Evolutionary conservation across 2,113 vertebrate species (phyloP).

Genomic region (Pelobates fuscus): DNA sequence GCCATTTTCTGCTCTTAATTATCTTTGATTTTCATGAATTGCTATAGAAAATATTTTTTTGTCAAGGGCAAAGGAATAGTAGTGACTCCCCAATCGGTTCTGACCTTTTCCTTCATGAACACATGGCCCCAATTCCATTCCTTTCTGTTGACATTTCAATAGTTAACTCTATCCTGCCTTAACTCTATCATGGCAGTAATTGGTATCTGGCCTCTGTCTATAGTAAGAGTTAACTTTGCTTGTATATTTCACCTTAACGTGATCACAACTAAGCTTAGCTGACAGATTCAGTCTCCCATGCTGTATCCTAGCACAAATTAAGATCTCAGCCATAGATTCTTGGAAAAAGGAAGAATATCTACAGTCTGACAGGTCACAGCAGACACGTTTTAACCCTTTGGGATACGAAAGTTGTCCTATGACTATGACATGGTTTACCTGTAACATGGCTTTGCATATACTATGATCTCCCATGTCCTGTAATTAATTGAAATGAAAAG

Average conservation of each 20-base stretch:
- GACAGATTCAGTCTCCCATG: slow-evolving; percentile 11
- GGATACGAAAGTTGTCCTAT: no score
- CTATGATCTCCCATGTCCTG: no score
- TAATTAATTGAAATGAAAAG: no score
- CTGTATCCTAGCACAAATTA: slow-evolving; percentile 23
- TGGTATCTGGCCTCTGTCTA: background rate
- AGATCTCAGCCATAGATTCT: slow-evolving; percentile 29
- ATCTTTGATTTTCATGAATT: slow-evolving; percentile 38
- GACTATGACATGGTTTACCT: no score
- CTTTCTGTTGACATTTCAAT: slow-evolving; percentile 45
- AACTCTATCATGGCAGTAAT: background rate
- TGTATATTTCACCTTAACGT: slow-evolving; percentile 30
- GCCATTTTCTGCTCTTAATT: slow-evolving; percentile 31
- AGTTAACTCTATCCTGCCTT: slow-evolving; percentile 30
- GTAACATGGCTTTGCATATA: no score
- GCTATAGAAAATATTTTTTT: slow-evolving; percentile 42
- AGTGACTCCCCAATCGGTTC: slow-evolving; percentile 20
- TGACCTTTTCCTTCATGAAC: slow-evolving; percentile 43
- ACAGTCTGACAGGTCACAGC: no score
- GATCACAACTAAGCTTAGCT: slow-evolving; percentile 39
- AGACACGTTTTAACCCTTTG: no score
- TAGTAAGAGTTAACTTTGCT: slow-evolving; percentile 24
- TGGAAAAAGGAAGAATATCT: slow-evolving; percentile 10
- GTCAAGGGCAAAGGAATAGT: slow-evolving; percentile 27
- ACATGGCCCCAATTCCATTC: slow-evolving; percentile 38